phyloP scores from a whole-genome alignment of 2,797 vertebrate species.

The Mormyrus proboscirostris region DNA sequence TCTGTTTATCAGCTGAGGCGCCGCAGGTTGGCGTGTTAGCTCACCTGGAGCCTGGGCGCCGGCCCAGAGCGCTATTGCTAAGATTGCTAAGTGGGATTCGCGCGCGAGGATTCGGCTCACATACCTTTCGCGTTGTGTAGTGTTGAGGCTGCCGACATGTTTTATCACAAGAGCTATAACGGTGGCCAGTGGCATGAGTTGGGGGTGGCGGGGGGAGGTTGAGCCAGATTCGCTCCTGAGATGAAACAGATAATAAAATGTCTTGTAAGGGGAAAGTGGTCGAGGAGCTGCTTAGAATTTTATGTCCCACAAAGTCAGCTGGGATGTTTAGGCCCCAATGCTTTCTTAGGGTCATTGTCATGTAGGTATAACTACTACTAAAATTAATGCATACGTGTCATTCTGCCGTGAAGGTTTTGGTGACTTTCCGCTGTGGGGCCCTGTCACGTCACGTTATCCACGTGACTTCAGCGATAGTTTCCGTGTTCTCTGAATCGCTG shows the following conservation, averaged over 20 bases:
- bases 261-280: not conserved
- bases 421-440: not conserved
- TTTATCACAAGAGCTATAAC: not conserved
- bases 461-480: not conserved
- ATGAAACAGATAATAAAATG: not conserved
- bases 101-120: slow-evolving; percentile 46
- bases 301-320: not conserved
- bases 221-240: not conserved
- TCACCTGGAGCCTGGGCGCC: slow-evolving; percentile 59
- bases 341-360: not conserved
- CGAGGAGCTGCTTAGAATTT: not conserved
- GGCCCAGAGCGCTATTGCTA: slow-evolving; percentile 28
- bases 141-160: not conserved
- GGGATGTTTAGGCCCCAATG: not conserved
- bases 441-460: not conserved
- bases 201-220: not conserved
- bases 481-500: not conserved
- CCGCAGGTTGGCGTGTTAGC: slow-evolving; percentile 56
- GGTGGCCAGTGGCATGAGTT: not conserved
- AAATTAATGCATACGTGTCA: not conserved
- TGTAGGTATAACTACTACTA: not conserved
- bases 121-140: slow-evolving; percentile 13
- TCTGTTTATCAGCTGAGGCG: slow-evolving; percentile 76
- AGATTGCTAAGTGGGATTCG: slow-evolving; percentile 49
- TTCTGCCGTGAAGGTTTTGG: not conserved